Evolutionary conservation across 2,797 vertebrate genomes (phyloP).

Genomic region (Otolemur crassicaudatus): DNA sequence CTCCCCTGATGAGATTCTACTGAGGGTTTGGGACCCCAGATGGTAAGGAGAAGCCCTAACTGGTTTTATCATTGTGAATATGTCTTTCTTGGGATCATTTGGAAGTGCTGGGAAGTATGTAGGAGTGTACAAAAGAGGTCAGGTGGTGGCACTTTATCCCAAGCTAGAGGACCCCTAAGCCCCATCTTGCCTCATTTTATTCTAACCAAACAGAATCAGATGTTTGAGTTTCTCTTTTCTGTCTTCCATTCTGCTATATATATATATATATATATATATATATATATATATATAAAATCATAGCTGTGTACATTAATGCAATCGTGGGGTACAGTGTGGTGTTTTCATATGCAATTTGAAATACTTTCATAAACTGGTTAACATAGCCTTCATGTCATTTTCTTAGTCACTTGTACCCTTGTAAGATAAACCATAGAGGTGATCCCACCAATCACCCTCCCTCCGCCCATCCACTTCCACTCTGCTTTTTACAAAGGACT

Average conservation of each 20-base stretch:
- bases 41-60: neutral
- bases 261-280: no score
- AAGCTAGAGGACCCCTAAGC: neutral
- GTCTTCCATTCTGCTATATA: no score
- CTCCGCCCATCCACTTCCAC: no score
- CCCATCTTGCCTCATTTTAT: neutral
- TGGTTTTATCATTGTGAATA: neutral
- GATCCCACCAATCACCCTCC: no score
- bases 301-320: no score
- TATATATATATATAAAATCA: no score
- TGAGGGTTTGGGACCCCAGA: neutral
- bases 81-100: neutral
- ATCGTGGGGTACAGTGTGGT: no score
- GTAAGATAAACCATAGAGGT: no score
- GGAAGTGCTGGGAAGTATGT: neutral
- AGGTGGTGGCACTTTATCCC: neutral
- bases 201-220: neutral
- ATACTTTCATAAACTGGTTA: no score
- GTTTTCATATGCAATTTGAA: no score
- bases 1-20: accelerated
- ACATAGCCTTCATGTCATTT: no score
- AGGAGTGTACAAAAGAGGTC: neutral
- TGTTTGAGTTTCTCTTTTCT: neutral
- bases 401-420: no score
- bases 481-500: neutral